Percentiles rank a stretch among this genome's conserved stretches.
phyloP scores from a whole-genome alignment of 2,113 vertebrate species.

The Todiramphus saurophagus region DNA sequence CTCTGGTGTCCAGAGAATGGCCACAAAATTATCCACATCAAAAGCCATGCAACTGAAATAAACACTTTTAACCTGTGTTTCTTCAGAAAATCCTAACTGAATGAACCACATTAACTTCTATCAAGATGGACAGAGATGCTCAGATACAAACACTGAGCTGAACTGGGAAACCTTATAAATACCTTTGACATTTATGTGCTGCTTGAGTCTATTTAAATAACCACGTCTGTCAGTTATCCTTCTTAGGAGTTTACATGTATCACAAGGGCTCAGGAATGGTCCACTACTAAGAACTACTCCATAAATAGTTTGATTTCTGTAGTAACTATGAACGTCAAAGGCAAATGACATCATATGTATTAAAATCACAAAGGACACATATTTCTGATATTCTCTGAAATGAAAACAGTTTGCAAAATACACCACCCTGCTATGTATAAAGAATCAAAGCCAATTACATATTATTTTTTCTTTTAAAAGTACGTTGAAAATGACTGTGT shows the following conservation, averaged over 20 bases:
- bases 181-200: conserved; percentile 64
- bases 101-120: neutral
- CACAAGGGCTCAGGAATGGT: conserved; percentile 49
- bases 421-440: neutral
- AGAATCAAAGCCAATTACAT: neutral
- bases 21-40: neutral
- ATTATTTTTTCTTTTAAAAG: neutral
- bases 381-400: neutral
- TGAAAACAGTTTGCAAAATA: neutral
- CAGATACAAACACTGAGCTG: conserved; percentile 30
- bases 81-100: neutral
- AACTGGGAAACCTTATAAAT: conserved; percentile 57
- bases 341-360: neutral
- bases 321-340: conserved; percentile 14
- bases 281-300: conserved; percentile 45
- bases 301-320: conserved; percentile 56
- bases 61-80: neutral
- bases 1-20: neutral
- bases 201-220: conserved; percentile 63
- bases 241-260: conserved; percentile 64
- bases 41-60: neutral
- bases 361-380: neutral
- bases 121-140: neutral
- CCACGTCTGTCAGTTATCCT: conserved; percentile 65
- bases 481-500: neutral